A percentile compares a stretch with the other conserved stretches of the same genome.
phyloP scores from a whole-genome alignment of 2,888 invertebrate species.

The Bruchidius siliquastri region DNA sequence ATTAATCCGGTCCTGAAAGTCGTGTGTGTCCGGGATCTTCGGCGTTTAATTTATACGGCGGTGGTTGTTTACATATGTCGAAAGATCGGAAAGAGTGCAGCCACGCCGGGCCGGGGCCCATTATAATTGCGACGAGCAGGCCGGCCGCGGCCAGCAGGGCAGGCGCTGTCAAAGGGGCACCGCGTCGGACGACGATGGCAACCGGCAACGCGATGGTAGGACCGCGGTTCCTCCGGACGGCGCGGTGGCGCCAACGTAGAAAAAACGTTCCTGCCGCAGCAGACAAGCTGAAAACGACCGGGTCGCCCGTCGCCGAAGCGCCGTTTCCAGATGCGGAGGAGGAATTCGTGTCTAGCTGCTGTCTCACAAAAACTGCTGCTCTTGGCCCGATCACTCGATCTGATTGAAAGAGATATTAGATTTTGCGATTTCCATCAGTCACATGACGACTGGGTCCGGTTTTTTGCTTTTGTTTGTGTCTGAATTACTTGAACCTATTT shows the following conservation, averaged over 20 bases:
- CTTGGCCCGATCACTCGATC: too few species aligned
- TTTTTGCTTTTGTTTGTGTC: too few species aligned
- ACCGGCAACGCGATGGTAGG: not conserved
- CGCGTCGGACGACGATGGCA: not conserved
- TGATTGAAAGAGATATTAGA: not conserved
- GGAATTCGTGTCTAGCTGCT: not conserved
- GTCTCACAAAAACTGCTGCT: not conserved
- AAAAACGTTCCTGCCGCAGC: not conserved
- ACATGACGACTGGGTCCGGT: not conserved
- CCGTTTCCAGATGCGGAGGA: not conserved
- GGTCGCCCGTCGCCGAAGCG: not conserved
- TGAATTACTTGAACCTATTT: too few species aligned
- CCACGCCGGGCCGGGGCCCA: not conserved
- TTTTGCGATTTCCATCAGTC: not conserved
- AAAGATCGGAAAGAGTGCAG: not conserved
- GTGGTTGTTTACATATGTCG: slow-evolving; percentile 6
- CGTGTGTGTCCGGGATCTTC: not conserved
- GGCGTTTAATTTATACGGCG: slow-evolving; percentile 3
- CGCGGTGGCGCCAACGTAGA: not conserved
- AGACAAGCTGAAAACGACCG: not conserved
- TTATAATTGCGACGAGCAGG: not conserved
- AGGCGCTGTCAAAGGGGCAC: not conserved
- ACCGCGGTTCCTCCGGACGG: not conserved
- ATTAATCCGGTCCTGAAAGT: not conserved
- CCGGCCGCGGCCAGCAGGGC: not conserved